phyloP scores from a whole-genome alignment of 2,888 invertebrate genomes.

The Anarsia innoxiella region DNA sequence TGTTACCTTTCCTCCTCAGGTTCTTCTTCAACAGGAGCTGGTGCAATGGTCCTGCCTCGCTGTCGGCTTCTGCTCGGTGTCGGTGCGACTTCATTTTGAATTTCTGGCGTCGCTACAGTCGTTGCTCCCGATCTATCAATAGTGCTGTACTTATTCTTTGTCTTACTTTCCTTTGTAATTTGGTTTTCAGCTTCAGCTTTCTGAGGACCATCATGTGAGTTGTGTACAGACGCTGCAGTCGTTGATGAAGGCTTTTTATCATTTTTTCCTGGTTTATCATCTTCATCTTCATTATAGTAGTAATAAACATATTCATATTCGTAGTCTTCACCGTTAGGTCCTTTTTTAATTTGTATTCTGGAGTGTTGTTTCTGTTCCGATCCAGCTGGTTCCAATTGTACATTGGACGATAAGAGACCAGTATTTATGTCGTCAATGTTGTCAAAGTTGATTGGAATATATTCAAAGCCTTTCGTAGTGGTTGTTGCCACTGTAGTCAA shows the following conservation, averaged over 20 bases:
- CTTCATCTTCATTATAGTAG: slow-evolving; percentile 88
- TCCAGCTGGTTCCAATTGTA: slow-evolving; percentile 77
- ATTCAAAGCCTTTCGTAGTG: slow-evolving; percentile 52
- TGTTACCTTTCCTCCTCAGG: slow-evolving; percentile 67
- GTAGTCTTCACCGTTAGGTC: slow-evolving; percentile 91
- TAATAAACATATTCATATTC: slow-evolving; percentile 95
- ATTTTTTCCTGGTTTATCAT: slow-evolving; percentile 46
- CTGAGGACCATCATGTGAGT: slow-evolving; percentile 78
- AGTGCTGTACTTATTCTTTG: slow-evolving; percentile 73
- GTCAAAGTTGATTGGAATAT: slow-evolving; percentile 67
- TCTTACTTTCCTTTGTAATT: slow-evolving; percentile 55
- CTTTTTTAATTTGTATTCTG: slow-evolving; percentile 88
- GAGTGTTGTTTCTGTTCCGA: slow-evolving; percentile 82
- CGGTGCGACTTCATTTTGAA: slow-evolving; percentile 79
- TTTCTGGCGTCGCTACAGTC: slow-evolving; percentile 73
- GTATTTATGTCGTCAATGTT: slow-evolving; percentile 67
- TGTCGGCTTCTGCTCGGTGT: slow-evolving; percentile 56
- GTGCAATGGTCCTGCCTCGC: slow-evolving; percentile 63
- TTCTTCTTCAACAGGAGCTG: slow-evolving; percentile 68
- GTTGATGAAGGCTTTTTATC: slow-evolving; percentile 29
- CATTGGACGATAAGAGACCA: slow-evolving; percentile 63
- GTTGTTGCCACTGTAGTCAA: slow-evolving; percentile 67
- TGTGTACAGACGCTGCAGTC: slow-evolving; percentile 49
- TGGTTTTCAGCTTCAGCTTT: slow-evolving; percentile 64
- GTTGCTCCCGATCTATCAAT: slow-evolving; percentile 63